Conservation (phyloP, 2,797 vertebrate genomes). For the Chaetophractus vellerosus region DNA sequence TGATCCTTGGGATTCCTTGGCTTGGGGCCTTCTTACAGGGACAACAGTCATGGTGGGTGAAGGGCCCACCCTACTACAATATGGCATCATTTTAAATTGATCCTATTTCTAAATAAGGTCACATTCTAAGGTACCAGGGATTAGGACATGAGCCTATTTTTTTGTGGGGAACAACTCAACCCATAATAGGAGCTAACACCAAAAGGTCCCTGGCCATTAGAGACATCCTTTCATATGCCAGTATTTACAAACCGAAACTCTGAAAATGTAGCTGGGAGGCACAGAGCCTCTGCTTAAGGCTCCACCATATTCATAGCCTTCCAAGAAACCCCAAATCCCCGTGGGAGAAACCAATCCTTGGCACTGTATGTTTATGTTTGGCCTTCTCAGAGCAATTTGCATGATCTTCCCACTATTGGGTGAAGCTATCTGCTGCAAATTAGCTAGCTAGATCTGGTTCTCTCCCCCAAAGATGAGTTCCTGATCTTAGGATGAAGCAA, state of each 20-base stretch:
- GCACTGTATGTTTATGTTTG: conserved; percentile 72
- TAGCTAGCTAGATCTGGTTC: conserved; percentile 81
- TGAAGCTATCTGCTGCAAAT: conserved; percentile 68
- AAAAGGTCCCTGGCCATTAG: not conserved
- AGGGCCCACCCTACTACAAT: no score
- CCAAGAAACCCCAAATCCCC: conserved; percentile 62
- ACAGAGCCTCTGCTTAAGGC: not conserved
- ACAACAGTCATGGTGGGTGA: no score
- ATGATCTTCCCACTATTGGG: conserved; percentile 64
- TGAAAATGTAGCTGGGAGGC: not conserved
- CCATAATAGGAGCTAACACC: not conserved
- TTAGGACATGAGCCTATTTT: no score
- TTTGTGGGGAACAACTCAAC: no score
- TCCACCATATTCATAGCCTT: conserved; percentile 19
- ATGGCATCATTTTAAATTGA: no score
- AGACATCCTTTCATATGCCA: not conserved
- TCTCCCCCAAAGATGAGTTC: conserved; percentile 68
- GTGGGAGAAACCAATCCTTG: conserved; percentile 77
- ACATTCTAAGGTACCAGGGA: no score
- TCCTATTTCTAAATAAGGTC: no score
- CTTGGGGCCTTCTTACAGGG: no score
- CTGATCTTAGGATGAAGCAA: conserved; percentile 77
- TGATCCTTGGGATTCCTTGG: no score
- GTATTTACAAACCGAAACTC: not conserved
- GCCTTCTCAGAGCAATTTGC: conserved; percentile 74